These are phyloP conservation scores for Syndactyla subalaris DNA, from an alignment of 2,797 vertebrate genomes.

Conservation along the genomic window DNA sequence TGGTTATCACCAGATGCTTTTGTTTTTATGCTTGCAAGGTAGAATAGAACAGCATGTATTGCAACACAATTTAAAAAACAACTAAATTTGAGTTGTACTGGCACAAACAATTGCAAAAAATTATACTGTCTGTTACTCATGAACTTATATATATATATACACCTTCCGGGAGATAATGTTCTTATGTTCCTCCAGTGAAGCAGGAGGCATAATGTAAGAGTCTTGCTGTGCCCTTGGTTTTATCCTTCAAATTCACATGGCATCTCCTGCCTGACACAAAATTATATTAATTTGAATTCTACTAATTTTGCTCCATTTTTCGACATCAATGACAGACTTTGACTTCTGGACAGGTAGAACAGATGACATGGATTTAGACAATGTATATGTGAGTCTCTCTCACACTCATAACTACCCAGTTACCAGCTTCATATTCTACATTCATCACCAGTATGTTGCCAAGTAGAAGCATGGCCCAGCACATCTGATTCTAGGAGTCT, in stretches of 20 bases:
- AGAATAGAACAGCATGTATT: neutral
- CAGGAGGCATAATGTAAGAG: neutral
- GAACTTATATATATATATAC: neutral
- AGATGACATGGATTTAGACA: neutral
- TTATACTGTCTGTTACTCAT: neutral
- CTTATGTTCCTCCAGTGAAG: neutral
- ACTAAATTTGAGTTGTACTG: neutral
- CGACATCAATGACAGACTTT: neutral
- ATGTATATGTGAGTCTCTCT: rapidly evolving
- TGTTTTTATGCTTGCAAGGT: neutral
- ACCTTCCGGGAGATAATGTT: neutral
- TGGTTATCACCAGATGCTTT: neutral
- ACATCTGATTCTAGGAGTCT: too few species aligned
- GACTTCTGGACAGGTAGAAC: neutral
- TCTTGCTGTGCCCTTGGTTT: neutral
- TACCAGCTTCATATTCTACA: rapidly evolving
- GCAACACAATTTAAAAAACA: neutral
- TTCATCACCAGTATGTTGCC: neutral
- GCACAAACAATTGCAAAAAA: neutral
- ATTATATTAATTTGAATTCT: neutral
- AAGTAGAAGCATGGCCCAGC: too few species aligned
- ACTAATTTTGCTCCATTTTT: neutral
- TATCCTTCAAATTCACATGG: neutral
- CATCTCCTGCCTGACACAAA: neutral
- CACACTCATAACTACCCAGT: rapidly evolving